Percentiles rank a stretch among this genome's conserved stretches.
Conservation (phyloP, 2,888 invertebrate genomes). For the Melanchra persicariae region DNA sequence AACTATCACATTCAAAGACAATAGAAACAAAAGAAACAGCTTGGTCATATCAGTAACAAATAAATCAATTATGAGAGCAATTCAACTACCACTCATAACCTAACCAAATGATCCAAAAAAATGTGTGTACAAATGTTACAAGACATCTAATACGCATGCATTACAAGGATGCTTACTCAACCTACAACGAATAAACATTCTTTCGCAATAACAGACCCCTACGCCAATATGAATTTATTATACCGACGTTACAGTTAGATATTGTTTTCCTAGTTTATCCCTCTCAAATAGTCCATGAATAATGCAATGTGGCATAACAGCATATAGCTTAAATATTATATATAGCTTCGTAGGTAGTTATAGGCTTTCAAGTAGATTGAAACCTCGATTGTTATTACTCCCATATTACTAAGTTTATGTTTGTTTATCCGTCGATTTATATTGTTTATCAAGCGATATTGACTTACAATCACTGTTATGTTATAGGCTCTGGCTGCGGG, state of each 20-base stretch:
- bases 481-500: constrained; percentile 8
- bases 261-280: constrained; percentile 71
- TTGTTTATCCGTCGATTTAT: constrained; percentile 58
- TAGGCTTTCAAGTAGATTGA: constrained; percentile 85
- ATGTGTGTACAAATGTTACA: constrained; percentile 14
- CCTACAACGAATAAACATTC: constrained; percentile 61
- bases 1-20: neutral
- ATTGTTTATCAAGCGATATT: constrained; percentile 59
- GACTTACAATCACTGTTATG: constrained; percentile 50
- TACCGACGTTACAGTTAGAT: constrained; percentile 63
- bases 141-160: constrained; percentile 37
- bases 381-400: constrained; percentile 76
- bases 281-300: constrained; percentile 78
- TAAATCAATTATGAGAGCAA: neutral
- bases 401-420: constrained; percentile 69
- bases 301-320: constrained; percentile 78
- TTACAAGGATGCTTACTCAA: constrained; percentile 49
- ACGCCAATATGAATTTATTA: constrained; percentile 70
- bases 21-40: too few species aligned
- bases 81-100: neutral
- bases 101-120: constrained; percentile 1
- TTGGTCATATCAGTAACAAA: neutral
- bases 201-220: constrained; percentile 67
- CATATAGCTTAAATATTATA: constrained; percentile 71
- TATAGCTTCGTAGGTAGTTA: constrained; percentile 63